Percentiles rank a stretch among this genome's conserved stretches.
phyloP scores from a whole-genome alignment of 2,888 invertebrate species.

The Idaea dimidiata region DNA sequence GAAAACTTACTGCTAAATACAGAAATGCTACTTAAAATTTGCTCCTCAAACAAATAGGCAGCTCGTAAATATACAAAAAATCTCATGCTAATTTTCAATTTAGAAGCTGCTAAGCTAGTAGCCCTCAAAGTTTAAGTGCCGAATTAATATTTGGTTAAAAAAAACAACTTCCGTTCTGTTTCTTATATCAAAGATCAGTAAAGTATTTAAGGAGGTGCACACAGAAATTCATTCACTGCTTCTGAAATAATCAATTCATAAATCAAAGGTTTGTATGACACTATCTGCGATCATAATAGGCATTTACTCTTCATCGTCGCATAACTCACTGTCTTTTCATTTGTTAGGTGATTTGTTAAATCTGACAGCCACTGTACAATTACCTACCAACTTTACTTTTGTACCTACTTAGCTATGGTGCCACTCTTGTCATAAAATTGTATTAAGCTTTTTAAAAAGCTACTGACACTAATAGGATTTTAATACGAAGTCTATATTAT shows the following conservation, averaged over 20 bases:
- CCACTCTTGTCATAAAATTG: background rate
- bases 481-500: too few relatives aligned
- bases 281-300: slow-evolving; percentile 12
- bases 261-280: slow-evolving; percentile 5
- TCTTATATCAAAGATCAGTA: background rate
- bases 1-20: too few relatives aligned
- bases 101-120: too few relatives aligned
- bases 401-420: background rate
- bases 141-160: too few relatives aligned
- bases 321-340: slow-evolving; percentile 57
- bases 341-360: slow-evolving; percentile 65
- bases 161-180: background rate
- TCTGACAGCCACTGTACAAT: slow-evolving; percentile 61
- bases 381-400: slow-evolving; percentile 10
- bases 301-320: slow-evolving; percentile 43
- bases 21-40: too few relatives aligned
- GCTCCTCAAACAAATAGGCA: too few relatives aligned
- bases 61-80: too few relatives aligned
- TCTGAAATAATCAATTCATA: slow-evolving; percentile 7
- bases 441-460: background rate
- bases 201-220: slow-evolving; percentile 23
- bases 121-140: too few relatives aligned
- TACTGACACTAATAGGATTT: too few relatives aligned
- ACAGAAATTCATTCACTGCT: slow-evolving; percentile 30
- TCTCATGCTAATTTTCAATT: too few relatives aligned